phyloP scores from a whole-genome alignment of 1,140 invertebrate genomes.

The Orius laevigatus region DNA sequence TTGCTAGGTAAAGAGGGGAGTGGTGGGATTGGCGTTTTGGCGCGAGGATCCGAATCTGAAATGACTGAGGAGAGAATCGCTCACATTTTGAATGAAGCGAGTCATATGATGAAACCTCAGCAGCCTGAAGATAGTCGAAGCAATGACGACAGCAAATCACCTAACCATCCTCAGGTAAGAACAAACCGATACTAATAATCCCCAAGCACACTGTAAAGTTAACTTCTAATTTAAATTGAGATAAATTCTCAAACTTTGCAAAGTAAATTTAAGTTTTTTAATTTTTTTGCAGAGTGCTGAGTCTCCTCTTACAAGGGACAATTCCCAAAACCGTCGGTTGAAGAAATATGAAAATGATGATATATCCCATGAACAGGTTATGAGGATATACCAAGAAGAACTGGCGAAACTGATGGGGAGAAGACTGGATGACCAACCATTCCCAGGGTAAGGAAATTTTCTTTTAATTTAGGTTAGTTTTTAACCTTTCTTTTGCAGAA shows the following conservation, averaged over 20 bases:
- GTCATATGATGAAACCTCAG: slow-evolving; percentile 39
- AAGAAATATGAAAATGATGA: slow-evolving; percentile 84
- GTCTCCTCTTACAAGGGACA: slow-evolving; percentile 19
- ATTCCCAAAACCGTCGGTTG: slow-evolving; percentile 48
- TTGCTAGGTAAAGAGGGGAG: slow-evolving; percentile 58
- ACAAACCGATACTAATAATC: not conserved
- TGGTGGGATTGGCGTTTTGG: slow-evolving; percentile 43
- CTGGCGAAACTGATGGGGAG: slow-evolving; percentile 79
- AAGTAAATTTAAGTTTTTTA: not conserved
- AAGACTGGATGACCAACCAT: slow-evolving; percentile 45
- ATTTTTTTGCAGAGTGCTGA: slow-evolving; percentile 13
- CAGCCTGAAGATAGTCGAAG: slow-evolving; percentile 45
- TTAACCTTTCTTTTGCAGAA: slow-evolving; percentile 29
- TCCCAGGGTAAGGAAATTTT: slow-evolving; percentile 41
- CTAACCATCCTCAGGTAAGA: slow-evolving; percentile 29
- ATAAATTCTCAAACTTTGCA: not conserved
- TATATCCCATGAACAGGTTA: slow-evolving; percentile 92
- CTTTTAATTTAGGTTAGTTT: not conserved
- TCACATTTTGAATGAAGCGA: slow-evolving; percentile 83
- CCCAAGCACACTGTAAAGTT: not conserved
- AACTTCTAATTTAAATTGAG: not conserved
- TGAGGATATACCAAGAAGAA: slow-evolving; percentile 92
- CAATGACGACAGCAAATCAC: slow-evolving; percentile 68
- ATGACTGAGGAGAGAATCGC: slow-evolving; percentile 84
- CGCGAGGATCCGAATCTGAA: slow-evolving; percentile 51